Base-by-base conservation (phyloP, 2,888 invertebrate species). In the Ormyrus pomaceus region DNA sequence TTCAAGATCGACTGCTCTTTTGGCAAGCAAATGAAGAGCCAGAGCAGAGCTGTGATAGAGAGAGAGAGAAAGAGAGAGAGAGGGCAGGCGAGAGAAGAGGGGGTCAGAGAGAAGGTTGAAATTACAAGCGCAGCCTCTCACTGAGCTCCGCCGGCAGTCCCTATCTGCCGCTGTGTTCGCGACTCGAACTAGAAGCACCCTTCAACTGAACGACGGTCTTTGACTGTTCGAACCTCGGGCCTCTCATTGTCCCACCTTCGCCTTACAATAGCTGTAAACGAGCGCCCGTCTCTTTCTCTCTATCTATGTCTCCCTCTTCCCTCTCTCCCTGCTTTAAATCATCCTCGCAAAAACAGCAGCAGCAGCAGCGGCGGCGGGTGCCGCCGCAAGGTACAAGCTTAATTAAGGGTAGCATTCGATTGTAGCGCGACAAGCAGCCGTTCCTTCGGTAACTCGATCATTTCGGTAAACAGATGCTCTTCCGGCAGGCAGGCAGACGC, bases 321-420 rank as follows among this genome's bases (percentile, higher is more conserved):
- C 34, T 34, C 1, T 34, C 34, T 34, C 34, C 2, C 34, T 34
- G 34, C 34, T 34, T 34, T 34, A 34, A 34, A 34, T 34, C 34
- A 34, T 34, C 34, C 34, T 34, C 34, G 34, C 34, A 34, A 34
- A 34, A 34, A 34, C 34, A 34, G 34, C 34, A 34, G 19, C 19
- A 19, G 2, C 19, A 19, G 34, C 34, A 2, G 1, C 34, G 34
- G 34, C 3, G 34, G 34, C 3, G 34, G 34, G 73, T 69, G 59
- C 75, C 65, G 46, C 70, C 58, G 59, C 34, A 45, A 62, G 59
- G 34, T 75, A 71, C 83, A 83, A 83, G 34, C 83, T 85, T 86
- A 85, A 87, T 87, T 86, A 87, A 85, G 84, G 82, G 81, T 84
- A 85, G 83, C 86, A 84, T 87, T 86, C 84, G 84, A 58, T 75